Conservation (phyloP, 2,797 vertebrate genomes). For the Acridotheres tristis region DNA sequence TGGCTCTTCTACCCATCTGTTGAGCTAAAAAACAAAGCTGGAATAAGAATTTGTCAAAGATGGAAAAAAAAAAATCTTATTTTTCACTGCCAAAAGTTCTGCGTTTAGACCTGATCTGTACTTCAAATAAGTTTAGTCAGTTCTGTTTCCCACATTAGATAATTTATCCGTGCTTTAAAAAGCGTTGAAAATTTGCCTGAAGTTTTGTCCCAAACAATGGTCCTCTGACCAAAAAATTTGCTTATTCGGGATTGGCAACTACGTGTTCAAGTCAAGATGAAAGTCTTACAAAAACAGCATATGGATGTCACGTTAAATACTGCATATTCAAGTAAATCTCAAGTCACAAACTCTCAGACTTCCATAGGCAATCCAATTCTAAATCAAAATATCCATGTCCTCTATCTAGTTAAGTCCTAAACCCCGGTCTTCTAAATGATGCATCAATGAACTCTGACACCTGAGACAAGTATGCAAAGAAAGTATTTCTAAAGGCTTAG, state of each 20-base stretch:
- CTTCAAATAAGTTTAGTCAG: background rate
- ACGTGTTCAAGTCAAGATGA: background rate
- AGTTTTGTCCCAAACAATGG: background rate
- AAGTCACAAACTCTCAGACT: background rate
- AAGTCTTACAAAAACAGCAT: background rate
- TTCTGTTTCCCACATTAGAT: background rate
- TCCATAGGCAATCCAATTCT: background rate
- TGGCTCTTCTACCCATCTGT: background rate
- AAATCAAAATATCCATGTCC: background rate
- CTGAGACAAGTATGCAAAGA: background rate
- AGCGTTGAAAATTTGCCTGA: background rate
- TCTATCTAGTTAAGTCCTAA: background rate
- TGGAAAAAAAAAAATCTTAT: background rate
- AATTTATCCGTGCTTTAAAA: background rate
- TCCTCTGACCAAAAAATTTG: background rate
- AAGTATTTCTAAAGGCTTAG: background rate
- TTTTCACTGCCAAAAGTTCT: background rate
- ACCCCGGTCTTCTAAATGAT: background rate
- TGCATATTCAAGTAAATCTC: background rate
- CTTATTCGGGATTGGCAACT: background rate
- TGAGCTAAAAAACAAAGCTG: background rate
- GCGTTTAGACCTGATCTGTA: background rate
- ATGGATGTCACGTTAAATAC: background rate
- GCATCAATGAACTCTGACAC: background rate
- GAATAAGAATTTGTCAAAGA: background rate